These are phyloP conservation scores for Philonicus albiceps DNA, from an alignment of 2,888 invertebrate species.

Conservation along the genomic window DNA sequence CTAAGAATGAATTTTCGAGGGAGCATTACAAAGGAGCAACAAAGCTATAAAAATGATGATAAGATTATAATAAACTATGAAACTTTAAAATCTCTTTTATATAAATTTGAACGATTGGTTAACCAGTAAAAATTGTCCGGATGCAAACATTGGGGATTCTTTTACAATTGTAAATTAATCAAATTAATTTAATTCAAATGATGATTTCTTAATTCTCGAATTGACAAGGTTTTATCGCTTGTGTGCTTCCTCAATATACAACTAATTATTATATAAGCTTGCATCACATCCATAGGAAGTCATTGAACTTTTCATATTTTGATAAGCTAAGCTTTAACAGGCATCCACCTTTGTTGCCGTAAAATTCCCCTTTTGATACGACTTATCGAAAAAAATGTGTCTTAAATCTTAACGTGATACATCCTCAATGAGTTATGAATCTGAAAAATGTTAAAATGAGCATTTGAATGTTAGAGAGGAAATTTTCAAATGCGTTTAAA, in stretches of 20 bases:
- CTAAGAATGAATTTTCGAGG: no score
- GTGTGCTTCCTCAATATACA: background rate
- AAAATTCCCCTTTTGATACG: background rate
- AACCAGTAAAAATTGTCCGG: no score
- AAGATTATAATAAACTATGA: no score
- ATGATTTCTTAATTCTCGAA: no score
- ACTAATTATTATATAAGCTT: background rate
- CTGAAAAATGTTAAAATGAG: background rate
- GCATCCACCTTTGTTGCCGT: background rate
- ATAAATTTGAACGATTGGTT: no score
- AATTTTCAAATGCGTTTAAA: no score
- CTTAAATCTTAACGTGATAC: background rate
- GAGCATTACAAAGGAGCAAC: no score
- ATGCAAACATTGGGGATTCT: no score
- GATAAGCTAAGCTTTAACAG: background rate
- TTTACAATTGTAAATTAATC: background rate
- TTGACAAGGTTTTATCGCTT: background rate
- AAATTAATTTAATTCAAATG: background rate
- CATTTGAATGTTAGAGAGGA: no score
- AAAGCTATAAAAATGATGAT: no score
- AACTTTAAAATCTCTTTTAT: no score
- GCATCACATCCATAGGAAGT: background rate
- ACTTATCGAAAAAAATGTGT: background rate
- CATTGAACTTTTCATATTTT: background rate
- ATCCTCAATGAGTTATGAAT: background rate